Base-by-base conservation (phyloP, 2,888 invertebrate genomes). In the Noctuana brunneofusca region DNA sequence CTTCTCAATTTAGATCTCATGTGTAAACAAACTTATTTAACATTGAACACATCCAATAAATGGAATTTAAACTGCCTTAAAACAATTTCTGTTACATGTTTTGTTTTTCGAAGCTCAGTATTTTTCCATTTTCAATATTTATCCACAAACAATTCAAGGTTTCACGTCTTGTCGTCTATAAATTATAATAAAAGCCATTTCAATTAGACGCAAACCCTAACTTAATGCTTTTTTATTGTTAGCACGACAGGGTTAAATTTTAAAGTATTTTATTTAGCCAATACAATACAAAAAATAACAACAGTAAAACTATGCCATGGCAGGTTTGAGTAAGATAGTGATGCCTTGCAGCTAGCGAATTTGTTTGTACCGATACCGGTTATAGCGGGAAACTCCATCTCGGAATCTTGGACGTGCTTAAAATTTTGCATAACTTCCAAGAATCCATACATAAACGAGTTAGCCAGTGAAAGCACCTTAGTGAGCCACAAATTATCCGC, bases 401-500 rank as follows among this genome's bases (percentile, higher is more conserved):
- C 27, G 55, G 11, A 55, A 55, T n/a, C 27, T 27, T 11, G 16
- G 43, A 43, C 55, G 55, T 43, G 41, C 43, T 55, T 41, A n/a
- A n/a, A 41, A 20, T 35, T 43, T 55, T 35, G 43, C 55, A 55
- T 27, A 41, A 27, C 5, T 55, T 55, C 55, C 55, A 55, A 24
- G 55, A 55, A 55, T 43, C 27, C 55, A 14, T 6, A 27, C 27
- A 54, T 24, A 24, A n/a, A n/a, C n/a, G n/a, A 24, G 24, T 24
- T 24, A 4, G 24, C 24, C 24, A 24, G 24, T 24, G 24, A 24
- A 24, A 24, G 24, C 24, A 24, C 4, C 4, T 3, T 24, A 3
- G 4, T 24, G 24, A 24, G 24, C 24, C 24, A 24, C 24, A 24
- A 4, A 24, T 3, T 24, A 24, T 24, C 2, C 4, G 3, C 24